These are phyloP conservation scores for Manis crassicaudata DNA, from an alignment of 2,797 vertebrate genomes.

Conservation along the genomic window DNA sequence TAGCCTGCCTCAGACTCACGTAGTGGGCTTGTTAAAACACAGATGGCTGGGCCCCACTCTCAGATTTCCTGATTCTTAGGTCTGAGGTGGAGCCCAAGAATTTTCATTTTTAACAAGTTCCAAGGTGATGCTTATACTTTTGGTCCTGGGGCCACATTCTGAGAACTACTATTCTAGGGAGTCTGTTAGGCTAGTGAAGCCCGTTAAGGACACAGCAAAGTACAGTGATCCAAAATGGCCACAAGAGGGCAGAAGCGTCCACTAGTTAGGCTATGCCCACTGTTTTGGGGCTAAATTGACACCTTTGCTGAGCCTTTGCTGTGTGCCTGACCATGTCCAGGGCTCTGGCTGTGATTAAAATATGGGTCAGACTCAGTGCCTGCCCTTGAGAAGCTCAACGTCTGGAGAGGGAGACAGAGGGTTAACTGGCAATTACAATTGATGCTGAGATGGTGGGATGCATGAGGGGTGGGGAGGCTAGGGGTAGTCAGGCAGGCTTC, in stretches of 20 bases:
- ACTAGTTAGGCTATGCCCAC: not conserved
- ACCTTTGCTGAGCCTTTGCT: not conserved
- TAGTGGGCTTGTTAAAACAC: not conserved
- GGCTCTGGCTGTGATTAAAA: not conserved
- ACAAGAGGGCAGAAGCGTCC: conserved; percentile 61
- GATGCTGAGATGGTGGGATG: not conserved
- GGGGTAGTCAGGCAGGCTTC: not conserved
- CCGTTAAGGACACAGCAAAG: not conserved
- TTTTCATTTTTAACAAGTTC: conserved; percentile 32
- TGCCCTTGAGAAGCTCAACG: not conserved
- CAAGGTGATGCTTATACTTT: not conserved
- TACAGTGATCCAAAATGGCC: conserved; percentile 2
- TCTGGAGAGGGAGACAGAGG: not conserved
- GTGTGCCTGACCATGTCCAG: not conserved
- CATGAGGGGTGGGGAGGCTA: not conserved
- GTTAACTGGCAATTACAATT: not conserved
- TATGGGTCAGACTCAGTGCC: not conserved
- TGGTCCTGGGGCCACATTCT: not conserved
- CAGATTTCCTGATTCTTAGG: not conserved
- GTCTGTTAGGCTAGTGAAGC: not conserved
- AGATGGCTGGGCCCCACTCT: not conserved
- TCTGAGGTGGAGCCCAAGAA: not conserved
- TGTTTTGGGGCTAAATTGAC: not conserved
- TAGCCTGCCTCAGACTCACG: not conserved
- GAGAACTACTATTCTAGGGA: not conserved